These are phyloP conservation scores for Onchidella celtica DNA, from an alignment of 2,888 invertebrate genomes.

Conservation along the genomic window DNA sequence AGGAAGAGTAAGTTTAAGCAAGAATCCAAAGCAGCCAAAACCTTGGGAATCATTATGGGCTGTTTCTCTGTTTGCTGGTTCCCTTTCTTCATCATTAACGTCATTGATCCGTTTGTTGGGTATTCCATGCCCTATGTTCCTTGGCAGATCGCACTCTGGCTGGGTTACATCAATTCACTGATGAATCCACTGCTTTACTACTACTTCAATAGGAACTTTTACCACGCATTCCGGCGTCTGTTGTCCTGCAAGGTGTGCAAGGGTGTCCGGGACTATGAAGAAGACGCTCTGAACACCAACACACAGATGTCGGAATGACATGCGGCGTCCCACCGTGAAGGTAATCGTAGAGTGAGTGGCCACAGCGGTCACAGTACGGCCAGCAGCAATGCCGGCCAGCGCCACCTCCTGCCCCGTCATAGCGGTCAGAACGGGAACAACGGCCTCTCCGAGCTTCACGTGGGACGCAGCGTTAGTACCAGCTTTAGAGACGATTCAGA, in stretches of 20 bases:
- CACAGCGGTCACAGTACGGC: constrained; percentile 37
- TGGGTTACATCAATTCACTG: constrained; percentile 80
- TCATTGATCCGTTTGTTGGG: constrained; percentile 74
- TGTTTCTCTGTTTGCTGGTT: constrained; percentile 77
- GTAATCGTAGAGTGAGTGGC: constrained; percentile 24
- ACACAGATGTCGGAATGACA: constrained; percentile 62
- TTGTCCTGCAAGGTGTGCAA: constrained; percentile 69
- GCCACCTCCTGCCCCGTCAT: constrained; percentile 33
- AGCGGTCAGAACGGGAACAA: constrained; percentile 39
- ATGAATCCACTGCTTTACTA: constrained; percentile 87
- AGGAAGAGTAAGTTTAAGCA: constrained; percentile 71
- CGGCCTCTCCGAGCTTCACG: constrained; percentile 24
- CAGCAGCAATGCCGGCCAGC: constrained; percentile 16
- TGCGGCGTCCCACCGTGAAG: constrained; percentile 56
- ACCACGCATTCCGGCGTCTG: constrained; percentile 70
- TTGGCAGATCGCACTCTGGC: constrained; percentile 74
- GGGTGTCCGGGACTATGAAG: constrained; percentile 69
- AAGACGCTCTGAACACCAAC: constrained; percentile 59
- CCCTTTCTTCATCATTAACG: constrained; percentile 75
- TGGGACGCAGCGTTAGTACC: constrained; percentile 47
- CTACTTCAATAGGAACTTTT: constrained; percentile 82
- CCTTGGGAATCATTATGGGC: constrained; percentile 76
- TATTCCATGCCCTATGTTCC: constrained; percentile 71
- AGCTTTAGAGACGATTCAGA: constrained; percentile 15
- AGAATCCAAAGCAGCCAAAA: constrained; percentile 77